Evolutionary conservation across 2,888 invertebrate species (phyloP), one percentile per base, ranked within the genome.

Genomic region (Diadromus collaris): DNA sequence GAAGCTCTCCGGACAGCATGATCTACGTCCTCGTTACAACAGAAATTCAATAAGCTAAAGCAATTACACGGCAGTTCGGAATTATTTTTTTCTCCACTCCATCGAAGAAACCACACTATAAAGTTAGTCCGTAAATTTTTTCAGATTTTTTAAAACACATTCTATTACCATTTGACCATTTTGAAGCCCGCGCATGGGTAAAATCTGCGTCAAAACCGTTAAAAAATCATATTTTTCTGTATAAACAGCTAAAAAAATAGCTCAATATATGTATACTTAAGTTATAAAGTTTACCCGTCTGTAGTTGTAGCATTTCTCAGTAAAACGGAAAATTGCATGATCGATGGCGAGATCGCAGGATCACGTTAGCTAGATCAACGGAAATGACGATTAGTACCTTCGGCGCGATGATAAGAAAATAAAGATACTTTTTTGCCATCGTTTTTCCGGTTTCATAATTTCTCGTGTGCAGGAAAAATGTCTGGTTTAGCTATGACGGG

Each of bases 401-500:
- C 54, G 29, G 29, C 16, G 29, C 6, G 24, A 27, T 16, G 29
- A n/a, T 27, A 54, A 29, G n/a, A n/a, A 54, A 54, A 6, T 16
- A 16, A 27, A 24, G 21, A 19, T 29, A n/a, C 29, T 54, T 48
- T 51, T 51, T 24, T 4, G 10, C n/a, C 16, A 6, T 13, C 29
- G 24, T 27, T 54, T 54, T 6, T 27, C 54, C 27, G 6, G 54
- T 27, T 54, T 54, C 29, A 27, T 54, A 54, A 54, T 54, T 54
- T 27, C 54, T 54, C 54, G 16, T 46, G 46, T 6, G 54, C 13
- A 27, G 54, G 24, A 54, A 54, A 27, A 13, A 29, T 16, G 54
- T 51, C 54, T 16, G 54, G 54, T 29, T 54, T 54, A 54, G 24
- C 54, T 6, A 54, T 7, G 54, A 10, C 54, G 54, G 54, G 13